Evolutionary conservation across 2,113 vertebrate genomes (phyloP).

Genomic region (Centropus unirufus): DNA sequence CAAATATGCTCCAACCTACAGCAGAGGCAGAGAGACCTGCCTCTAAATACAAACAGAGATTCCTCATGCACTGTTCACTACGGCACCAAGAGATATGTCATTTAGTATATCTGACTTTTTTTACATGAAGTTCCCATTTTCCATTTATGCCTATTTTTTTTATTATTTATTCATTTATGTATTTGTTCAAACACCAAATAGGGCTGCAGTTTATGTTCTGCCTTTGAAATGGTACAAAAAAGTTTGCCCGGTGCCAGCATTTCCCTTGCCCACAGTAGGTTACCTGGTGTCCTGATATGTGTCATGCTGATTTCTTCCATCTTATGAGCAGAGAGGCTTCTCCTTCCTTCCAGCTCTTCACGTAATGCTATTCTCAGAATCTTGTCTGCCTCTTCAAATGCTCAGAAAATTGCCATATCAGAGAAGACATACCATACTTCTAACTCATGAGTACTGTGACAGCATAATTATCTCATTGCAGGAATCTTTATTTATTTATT

Average conservation of each 20-base stretch:
- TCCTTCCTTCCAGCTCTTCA: neutral
- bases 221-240: neutral
- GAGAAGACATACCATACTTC: neutral
- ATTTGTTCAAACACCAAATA: neutral
- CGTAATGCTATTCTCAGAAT: neutral
- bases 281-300: neutral
- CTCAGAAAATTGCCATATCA: neutral
- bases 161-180: too few relatives aligned
- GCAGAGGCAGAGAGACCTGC: neutral
- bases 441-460: neutral
- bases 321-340: neutral
- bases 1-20: neutral
- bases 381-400: neutral
- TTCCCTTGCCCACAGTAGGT: neutral
- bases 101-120: neutral
- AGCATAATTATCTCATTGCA: neutral
- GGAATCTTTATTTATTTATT: slow-evolving; percentile 10
- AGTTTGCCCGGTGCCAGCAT: neutral
- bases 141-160: neutral
- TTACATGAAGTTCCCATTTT: neutral
- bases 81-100: neutral
- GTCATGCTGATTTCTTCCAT: neutral
- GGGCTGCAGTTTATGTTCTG: neutral
- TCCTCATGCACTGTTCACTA: neutral
- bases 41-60: accelerated